phyloP scores from a whole-genome alignment of 1,140 invertebrate genomes.

The Lanistes nyassanus region DNA sequence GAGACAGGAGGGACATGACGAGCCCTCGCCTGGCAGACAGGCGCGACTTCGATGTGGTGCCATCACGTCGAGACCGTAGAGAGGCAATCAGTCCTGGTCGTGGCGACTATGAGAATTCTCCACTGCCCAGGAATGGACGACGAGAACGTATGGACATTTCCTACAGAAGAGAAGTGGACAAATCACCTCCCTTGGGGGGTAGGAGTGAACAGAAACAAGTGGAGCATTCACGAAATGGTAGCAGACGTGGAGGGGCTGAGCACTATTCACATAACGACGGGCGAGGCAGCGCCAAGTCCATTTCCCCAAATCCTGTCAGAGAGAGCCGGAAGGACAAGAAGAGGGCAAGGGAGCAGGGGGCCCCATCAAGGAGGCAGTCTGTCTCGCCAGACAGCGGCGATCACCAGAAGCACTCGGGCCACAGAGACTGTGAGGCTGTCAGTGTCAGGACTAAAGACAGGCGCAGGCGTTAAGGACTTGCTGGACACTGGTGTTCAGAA shows the following conservation, averaged over 20 bases:
- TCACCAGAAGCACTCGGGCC: background rate
- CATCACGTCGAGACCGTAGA: background rate
- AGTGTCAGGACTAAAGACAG: too few relatives aligned
- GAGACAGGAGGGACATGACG: background rate
- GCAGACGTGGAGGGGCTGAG: background rate
- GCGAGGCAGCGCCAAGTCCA: background rate
- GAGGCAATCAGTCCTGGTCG: background rate
- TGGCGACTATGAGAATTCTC: too few relatives aligned
- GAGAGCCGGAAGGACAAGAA: conserved; percentile 8
- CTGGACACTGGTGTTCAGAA: too few relatives aligned
- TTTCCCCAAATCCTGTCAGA: conserved; percentile 5
- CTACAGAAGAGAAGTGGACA: conserved; percentile 1
- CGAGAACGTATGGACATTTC: too few relatives aligned
- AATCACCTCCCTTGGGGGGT: conserved; percentile 2
- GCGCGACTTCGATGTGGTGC: background rate
- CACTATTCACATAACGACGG: background rate
- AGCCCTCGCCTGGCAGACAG: background rate
- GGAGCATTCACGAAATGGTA: background rate
- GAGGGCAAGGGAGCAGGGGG: background rate
- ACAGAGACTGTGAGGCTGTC: background rate
- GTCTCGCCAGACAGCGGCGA: conserved; percentile 1
- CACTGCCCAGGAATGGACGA: too few relatives aligned
- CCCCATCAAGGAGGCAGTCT: background rate
- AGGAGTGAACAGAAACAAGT: background rate
- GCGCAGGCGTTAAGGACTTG: too few relatives aligned